Base-by-base conservation (phyloP, 2,888 invertebrate species). In the Elysia crispata region DNA sequence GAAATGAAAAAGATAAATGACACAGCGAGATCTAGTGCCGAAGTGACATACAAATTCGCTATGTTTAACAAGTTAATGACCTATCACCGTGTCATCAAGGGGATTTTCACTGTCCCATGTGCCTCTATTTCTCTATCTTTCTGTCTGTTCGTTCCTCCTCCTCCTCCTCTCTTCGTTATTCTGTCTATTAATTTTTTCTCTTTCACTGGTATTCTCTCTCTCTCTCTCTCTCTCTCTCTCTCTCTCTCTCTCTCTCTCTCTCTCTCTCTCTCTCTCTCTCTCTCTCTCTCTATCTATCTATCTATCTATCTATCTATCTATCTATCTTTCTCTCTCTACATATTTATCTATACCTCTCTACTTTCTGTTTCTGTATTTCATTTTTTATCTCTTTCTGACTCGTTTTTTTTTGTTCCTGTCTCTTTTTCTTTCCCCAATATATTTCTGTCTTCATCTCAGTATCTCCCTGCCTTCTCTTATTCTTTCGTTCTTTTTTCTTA, bases 191-290 rank as follows among this genome's bases (percentile, higher is more conserved):
- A 3, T 11, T 3, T 6, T 41, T 8, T 41, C 41, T 6, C 41
- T 41, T 8, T 41, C 11, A 11, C 41, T 41, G 11, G 3, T 11
- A 6, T 11, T 3, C 41, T 41, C 11, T 15, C 57, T 28, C 54
- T 8, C 73, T 28, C 72, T 72, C 72, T 57, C n/a, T 30, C 25
- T 60, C n/a, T 60, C 60, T 41, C 41, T 41, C 41, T 41, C 41
- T 41, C 41, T 41, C 41, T 41, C 41, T 41, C 41, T 41, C 70
- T 70, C 41, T 70, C 70, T 70, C 70, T 70, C 41, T 70, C 70
- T 70, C 41, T 70, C 70, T 31, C 8, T 28, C 33, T 23, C n/a
- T 70, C 25, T 69, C 8, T 69, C 69, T 69, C 69, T 41, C 69
- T 69, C 69, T 70, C 70, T 70, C 41, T 25, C n/a, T 41, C 70